Percentiles rank a stretch among this genome's conserved stretches.
These are phyloP conservation scores for Caenorhabditis uteleia DNA, from an alignment of 2,888 invertebrate species.

Conservation along the genomic window DNA sequence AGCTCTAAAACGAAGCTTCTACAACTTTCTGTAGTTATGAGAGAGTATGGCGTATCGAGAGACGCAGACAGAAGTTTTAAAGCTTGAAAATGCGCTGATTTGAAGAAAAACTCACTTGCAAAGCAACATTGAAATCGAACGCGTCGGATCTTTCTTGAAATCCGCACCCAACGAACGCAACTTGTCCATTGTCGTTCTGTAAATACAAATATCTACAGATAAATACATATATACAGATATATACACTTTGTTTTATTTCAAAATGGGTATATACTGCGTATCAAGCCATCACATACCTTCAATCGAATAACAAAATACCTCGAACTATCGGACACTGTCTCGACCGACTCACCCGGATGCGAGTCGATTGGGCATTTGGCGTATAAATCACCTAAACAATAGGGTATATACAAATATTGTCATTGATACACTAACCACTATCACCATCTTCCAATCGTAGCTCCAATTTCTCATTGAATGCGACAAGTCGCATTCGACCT, in stretches of 20 bases:
- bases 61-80: not conserved
- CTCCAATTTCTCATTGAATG: conserved; percentile 84
- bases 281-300: conserved; percentile 88
- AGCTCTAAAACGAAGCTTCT: too few relatives aligned
- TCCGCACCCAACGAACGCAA: conserved; percentile 93
- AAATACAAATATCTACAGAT: conserved; percentile 72
- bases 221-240: too few relatives aligned
- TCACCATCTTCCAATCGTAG: conserved; percentile 95
- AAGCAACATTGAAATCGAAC: conserved; percentile 95
- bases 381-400: conserved; percentile 80
- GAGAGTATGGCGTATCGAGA: too few relatives aligned
- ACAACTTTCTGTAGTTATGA: too few relatives aligned
- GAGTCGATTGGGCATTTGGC: conserved; percentile 93
- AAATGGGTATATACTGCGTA: too few relatives aligned
- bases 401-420: not conserved
- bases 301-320: conserved; percentile 77
- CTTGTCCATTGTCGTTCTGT: conserved; percentile 76
- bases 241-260: too few relatives aligned
- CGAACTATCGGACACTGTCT: conserved; percentile 92
- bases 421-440: conserved; percentile 75
- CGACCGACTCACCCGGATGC: conserved; percentile 92
- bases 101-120: conserved; percentile 79
- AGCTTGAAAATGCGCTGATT: not conserved
- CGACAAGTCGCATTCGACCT: conserved; percentile 89
- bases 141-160: conserved; percentile 97